A percentile compares a stretch with the other conserved stretches of the same genome.
These are phyloP conservation scores for Kryptolebias marmoratus DNA, from an alignment of 2,113 vertebrate genomes.

Conservation along the genomic window DNA sequence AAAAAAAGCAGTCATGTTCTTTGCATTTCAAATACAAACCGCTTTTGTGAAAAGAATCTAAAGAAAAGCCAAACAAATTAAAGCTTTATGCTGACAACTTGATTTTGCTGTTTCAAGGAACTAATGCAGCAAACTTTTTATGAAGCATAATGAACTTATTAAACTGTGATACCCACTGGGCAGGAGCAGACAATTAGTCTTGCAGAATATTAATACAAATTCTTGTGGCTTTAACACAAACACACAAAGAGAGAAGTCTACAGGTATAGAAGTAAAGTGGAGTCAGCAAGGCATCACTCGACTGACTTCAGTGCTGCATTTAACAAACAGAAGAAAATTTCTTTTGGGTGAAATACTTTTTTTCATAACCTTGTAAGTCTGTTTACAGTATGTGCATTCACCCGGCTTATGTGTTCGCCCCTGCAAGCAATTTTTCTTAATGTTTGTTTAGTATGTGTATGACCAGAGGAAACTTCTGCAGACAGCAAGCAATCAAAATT, in stretches of 20 bases:
- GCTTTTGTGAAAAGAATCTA: not conserved
- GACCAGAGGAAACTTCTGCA: conserved; percentile 15
- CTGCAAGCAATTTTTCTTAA: conserved; percentile 22
- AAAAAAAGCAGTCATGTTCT: too few relatives aligned
- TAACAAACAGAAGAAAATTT: conserved; percentile 26
- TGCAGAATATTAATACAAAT: conserved; percentile 19
- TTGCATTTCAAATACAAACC: not conserved
- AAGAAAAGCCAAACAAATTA: not conserved
- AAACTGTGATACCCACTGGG: conserved; percentile 1
- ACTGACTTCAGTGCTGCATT: conserved; percentile 37
- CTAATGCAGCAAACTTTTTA: conserved; percentile 24
- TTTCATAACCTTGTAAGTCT: conserved; percentile 11
- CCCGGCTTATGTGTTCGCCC: not conserved
- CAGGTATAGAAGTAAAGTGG: conserved; percentile 23
- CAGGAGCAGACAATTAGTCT: not conserved
- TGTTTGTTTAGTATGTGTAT: not conserved
- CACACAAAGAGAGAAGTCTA: conserved; percentile 8
- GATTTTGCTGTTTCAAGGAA: conserved; percentile 15
- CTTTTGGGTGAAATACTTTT: conserved; percentile 26
- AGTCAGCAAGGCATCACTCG: conserved; percentile 30
- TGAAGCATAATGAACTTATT: conserved; percentile 1
- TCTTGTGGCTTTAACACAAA: not conserved
- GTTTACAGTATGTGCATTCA: not conserved
- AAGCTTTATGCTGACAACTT: not conserved
- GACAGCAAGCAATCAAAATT: conserved; percentile 32